phyloP scores from a whole-genome alignment of 2,113 vertebrate species.

The Peucedramus taeniatus region DNA sequence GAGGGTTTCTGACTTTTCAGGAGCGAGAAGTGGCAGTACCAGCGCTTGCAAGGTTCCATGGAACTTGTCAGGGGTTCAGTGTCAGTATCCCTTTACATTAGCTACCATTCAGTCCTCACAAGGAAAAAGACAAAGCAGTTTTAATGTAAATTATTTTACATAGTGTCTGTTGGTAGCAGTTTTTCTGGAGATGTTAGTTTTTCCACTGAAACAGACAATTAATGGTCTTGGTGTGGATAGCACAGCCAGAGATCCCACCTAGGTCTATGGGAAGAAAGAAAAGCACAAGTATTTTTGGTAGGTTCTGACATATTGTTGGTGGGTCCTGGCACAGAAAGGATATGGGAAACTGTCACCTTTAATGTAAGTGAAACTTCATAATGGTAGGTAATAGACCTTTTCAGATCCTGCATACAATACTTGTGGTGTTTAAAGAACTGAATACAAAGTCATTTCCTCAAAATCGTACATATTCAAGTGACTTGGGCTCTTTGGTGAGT shows the following conservation, averaged over 20 bases:
- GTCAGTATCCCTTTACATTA: neutral
- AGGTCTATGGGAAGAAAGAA: neutral
- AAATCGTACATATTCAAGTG: neutral
- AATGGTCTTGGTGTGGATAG: neutral
- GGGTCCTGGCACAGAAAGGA: neutral
- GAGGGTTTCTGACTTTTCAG: neutral
- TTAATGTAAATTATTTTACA: neutral
- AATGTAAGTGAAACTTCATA: neutral
- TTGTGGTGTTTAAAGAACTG: neutral
- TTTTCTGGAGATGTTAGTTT: neutral
- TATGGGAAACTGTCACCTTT: neutral
- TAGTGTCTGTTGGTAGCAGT: neutral
- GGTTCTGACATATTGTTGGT: neutral
- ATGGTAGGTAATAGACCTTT: neutral
- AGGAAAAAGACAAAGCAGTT: neutral
- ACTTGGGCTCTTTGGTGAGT: neutral
- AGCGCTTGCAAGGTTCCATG: accelerated
- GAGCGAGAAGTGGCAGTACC: neutral
- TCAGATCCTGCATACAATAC: neutral
- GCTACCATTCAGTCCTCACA: neutral
- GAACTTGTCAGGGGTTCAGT: neutral
- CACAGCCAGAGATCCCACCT: neutral
- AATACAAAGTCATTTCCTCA: neutral
- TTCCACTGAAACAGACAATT: neutral
- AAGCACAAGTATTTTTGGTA: neutral